These are phyloP conservation scores for Brachyrhaphis roseni DNA, from an alignment of 2,797 vertebrate genomes.

Conservation along the genomic window DNA sequence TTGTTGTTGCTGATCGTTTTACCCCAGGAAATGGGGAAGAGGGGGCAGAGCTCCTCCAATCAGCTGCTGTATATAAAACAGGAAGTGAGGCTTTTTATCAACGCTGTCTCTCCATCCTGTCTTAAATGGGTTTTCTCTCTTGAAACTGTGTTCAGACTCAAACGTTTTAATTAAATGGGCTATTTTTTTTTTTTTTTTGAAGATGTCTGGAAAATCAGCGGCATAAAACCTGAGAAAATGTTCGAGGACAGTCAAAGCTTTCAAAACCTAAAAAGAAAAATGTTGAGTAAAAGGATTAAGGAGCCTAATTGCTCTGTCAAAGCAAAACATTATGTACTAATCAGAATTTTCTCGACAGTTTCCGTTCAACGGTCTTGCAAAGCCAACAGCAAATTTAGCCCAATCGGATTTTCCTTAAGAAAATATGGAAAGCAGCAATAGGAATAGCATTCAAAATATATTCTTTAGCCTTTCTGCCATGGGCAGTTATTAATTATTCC, in stretches of 20 bases:
- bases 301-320: background rate
- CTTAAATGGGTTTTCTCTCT: background rate
- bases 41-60: constrained; percentile 23
- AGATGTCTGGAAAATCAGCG: background rate
- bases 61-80: constrained; percentile 25
- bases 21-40: background rate
- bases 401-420: background rate
- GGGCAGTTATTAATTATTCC: background rate
- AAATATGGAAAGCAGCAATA: background rate
- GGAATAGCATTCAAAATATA: background rate
- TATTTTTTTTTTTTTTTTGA: background rate
- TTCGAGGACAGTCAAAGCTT: background rate
- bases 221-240: background rate
- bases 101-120: background rate
- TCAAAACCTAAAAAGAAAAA: background rate
- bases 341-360: background rate
- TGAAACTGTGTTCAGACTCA: background rate
- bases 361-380: background rate
- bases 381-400: background rate
- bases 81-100: constrained; percentile 9
- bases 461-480: background rate
- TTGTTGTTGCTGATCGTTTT: background rate
- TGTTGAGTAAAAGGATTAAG: background rate
- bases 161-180: background rate
- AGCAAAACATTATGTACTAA: background rate